phyloP scores from a whole-genome alignment of 2,888 invertebrate species.

The Drepana falcataria region DNA sequence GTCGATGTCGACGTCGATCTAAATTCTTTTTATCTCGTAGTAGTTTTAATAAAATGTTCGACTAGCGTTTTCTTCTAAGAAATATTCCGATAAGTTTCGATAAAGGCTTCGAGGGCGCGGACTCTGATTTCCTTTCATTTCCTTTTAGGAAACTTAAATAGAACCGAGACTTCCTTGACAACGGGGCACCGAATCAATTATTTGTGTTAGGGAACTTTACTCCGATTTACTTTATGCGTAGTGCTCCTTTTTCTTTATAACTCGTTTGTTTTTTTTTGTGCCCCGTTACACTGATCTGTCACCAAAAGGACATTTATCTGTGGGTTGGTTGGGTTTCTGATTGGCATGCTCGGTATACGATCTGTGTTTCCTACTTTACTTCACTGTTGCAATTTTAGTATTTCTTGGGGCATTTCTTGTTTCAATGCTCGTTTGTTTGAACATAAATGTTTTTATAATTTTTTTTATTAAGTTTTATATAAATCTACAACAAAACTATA shows the following conservation, averaged over 20 bases:
- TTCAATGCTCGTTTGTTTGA: slow-evolving; percentile 2
- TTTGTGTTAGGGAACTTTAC: slow-evolving; percentile 68
- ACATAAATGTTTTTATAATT: neutral
- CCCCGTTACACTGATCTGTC: slow-evolving; percentile 17
- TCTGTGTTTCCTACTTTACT: too few species aligned
- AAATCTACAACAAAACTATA: too few species aligned
- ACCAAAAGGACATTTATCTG: too few species aligned
- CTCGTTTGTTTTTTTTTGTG: slow-evolving; percentile 29
- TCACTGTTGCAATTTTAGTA: too few species aligned
- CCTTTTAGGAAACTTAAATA: slow-evolving; percentile 78
- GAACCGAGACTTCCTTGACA: slow-evolving; percentile 73
- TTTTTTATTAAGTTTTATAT: too few species aligned
- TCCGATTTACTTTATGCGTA: slow-evolving; percentile 53
- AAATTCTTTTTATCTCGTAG: slow-evolving; percentile 39
- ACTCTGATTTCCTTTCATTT: slow-evolving; percentile 77
- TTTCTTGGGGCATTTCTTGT: too few species aligned
- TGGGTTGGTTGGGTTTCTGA: too few species aligned
- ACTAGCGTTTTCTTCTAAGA: slow-evolving; percentile 45
- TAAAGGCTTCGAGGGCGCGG: slow-evolving; percentile 64
- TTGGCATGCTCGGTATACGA: too few species aligned
- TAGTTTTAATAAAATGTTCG: slow-evolving; percentile 54
- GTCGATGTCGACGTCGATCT: neutral
- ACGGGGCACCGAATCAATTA: slow-evolving; percentile 74
- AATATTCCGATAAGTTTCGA: slow-evolving; percentile 72
- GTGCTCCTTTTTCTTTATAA: slow-evolving; percentile 45